These are phyloP conservation scores for Heptranchias perlo DNA, from an alignment of 2,113 vertebrate genomes.

Conservation along the genomic window DNA sequence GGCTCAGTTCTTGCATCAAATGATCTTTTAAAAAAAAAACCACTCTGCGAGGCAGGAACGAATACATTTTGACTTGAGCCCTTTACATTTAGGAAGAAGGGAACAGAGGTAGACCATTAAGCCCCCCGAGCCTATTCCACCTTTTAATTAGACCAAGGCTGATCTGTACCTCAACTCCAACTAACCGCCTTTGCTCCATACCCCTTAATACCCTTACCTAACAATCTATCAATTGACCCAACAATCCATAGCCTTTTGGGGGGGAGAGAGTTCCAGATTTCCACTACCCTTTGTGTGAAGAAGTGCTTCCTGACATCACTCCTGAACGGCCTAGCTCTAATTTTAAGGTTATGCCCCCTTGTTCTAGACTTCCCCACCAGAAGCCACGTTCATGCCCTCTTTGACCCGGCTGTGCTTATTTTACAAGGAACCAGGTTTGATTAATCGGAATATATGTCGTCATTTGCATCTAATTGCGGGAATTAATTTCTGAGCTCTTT, in stretches of 20 bases:
- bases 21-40: neutral
- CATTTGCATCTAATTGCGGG: neutral
- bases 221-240: neutral
- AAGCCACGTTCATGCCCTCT: neutral
- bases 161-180: neutral
- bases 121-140: neutral
- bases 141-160: neutral
- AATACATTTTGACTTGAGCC: neutral
- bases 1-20: neutral
- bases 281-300: neutral
- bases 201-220: neutral
- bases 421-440: neutral
- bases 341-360: neutral
- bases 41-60: no score
- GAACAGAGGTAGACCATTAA: neutral
- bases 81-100: neutral
- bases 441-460: neutral
- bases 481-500: constrained; percentile 16
- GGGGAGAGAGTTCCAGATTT: neutral
- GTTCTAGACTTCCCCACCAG: no score
- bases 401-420: neutral
- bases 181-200: no score
- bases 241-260: neutral
- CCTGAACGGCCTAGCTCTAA: neutral
- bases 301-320: neutral